Evolutionary conservation across 2,797 vertebrate genomes (phyloP), one percentile per base, ranked within the genome.

Genomic region (Sebastiscus albofasciatus): DNA sequence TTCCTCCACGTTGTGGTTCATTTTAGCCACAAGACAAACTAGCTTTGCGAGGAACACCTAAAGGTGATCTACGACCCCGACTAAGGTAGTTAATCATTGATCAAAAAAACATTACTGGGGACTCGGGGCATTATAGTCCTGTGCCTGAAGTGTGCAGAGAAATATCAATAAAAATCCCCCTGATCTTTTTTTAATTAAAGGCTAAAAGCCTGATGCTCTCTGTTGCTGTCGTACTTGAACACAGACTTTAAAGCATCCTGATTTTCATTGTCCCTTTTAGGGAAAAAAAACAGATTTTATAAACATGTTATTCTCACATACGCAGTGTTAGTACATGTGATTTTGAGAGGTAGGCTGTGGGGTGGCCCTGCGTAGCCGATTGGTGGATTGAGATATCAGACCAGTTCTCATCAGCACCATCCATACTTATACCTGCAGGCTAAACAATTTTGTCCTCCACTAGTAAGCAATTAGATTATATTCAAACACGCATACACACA

Each of bases 391-490:
- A 93, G 93, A 94, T 94, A 94, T 93, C 94, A 93, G 90, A 92
- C 89, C 87, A 86, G 90, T 88, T 85, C 90, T 90, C 91, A 88
- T 91, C 91, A 91, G 89, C 90, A 83, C 84, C 86, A 83, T 81
- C 84, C 91, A 89, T 91, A 89, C 85, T 88, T 77, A 76, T 49
- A 84, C 85, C 93, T 87, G 81, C 81, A 86, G 94, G 94, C 93
- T 29, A 86, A 88, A 90, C 91, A 90, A 92, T 92, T 90, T 89
- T 93, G 89, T 93, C 90, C 90, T 92, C 85, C 87, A 88, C 92
- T 90, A 88, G 90, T 90, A 91, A 92, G 93, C 93, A 94, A 93
- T 93, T 93, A 93, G 89, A 94, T 94, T 94, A 92, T 87, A 90
- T 92, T 92, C 92, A 92, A 92, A 89, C 87, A 91, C 88, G 89